phyloP scores from a whole-genome alignment of 2,113 vertebrate species.

The Psittacula cyanocephala region DNA sequence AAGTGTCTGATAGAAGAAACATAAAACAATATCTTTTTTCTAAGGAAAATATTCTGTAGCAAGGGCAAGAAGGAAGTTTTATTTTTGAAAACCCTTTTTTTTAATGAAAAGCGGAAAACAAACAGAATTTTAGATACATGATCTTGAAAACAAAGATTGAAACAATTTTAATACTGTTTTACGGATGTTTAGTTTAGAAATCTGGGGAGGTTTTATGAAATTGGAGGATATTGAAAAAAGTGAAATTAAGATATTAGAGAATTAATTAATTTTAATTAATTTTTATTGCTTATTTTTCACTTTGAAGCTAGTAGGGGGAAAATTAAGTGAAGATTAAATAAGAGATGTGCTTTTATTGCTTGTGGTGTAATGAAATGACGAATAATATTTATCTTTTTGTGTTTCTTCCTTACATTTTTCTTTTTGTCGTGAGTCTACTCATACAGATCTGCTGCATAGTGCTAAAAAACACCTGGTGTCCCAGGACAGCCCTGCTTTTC shows the following conservation, averaged over 20 bases:
- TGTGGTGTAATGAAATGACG: not conserved
- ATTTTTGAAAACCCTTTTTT: not conserved
- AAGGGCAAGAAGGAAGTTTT: not conserved
- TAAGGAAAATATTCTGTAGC: not conserved
- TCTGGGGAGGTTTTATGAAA: not conserved
- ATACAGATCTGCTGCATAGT: not conserved
- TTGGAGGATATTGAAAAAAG: not conserved
- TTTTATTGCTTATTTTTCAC: constrained; percentile 15
- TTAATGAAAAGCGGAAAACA: not conserved
- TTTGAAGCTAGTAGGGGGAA: not conserved
- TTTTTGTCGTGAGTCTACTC: not conserved
- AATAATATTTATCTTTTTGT: not conserved
- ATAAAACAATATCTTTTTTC: not conserved
- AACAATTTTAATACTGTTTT: not conserved
- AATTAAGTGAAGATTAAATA: not conserved
- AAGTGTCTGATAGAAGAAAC: not conserved
- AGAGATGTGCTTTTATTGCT: not conserved
- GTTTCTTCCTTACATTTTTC: not conserved
- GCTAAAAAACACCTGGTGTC: rapidly evolving
- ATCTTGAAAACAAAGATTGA: not conserved
- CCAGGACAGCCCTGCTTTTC: not conserved
- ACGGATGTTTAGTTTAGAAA: not conserved
- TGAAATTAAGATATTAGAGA: not conserved
- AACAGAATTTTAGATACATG: not conserved
- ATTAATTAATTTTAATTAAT: constrained; percentile 1